These are phyloP conservation scores for Varanus salvator DNA, from an alignment of 2,113 vertebrate species.

Conservation along the genomic window DNA sequence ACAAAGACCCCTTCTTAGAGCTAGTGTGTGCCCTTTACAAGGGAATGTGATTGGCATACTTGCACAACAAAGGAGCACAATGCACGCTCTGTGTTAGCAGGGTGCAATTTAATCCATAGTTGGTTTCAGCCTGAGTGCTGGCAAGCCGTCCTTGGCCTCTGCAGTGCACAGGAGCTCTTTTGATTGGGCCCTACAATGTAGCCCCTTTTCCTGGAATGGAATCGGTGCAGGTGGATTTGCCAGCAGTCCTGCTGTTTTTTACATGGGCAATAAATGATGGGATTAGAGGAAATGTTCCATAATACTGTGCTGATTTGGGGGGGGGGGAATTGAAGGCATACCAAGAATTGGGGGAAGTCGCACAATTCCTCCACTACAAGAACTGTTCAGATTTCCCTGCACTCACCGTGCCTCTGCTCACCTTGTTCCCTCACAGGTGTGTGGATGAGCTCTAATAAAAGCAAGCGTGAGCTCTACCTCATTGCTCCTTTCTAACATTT, in stretches of 20 bases:
- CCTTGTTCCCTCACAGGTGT: background rate
- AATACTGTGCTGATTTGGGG: background rate
- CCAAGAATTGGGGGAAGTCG: background rate
- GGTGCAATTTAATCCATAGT: constrained; percentile 66
- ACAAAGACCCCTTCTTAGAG: constrained; percentile 38
- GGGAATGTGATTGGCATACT: constrained; percentile 13
- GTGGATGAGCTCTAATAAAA: background rate
- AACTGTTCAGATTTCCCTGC: constrained; percentile 15
- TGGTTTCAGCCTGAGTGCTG: constrained; percentile 40
- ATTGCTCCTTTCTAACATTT: constrained; percentile 21
- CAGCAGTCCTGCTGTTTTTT: constrained; percentile 56
- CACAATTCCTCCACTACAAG: constrained; percentile 24
- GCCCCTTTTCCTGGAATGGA: background rate
- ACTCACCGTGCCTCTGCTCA: background rate
- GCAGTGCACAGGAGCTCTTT: constrained; percentile 16
- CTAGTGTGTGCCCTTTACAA: background rate
- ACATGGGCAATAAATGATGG: constrained; percentile 40
- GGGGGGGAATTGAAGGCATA: background rate
- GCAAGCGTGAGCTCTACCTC: constrained; percentile 17
- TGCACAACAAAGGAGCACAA: constrained; percentile 50
- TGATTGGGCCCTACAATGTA: background rate
- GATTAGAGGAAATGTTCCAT: constrained; percentile 59
- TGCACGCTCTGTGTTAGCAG: constrained; percentile 63
- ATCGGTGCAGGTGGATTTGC: constrained; percentile 54
- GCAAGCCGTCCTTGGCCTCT: constrained; percentile 55